Percentiles rank a stretch among this genome's conserved stretches.
Conservation (phyloP, 2,888 invertebrate genomes). For the Himalopsyche kuldschensis region DNA sequence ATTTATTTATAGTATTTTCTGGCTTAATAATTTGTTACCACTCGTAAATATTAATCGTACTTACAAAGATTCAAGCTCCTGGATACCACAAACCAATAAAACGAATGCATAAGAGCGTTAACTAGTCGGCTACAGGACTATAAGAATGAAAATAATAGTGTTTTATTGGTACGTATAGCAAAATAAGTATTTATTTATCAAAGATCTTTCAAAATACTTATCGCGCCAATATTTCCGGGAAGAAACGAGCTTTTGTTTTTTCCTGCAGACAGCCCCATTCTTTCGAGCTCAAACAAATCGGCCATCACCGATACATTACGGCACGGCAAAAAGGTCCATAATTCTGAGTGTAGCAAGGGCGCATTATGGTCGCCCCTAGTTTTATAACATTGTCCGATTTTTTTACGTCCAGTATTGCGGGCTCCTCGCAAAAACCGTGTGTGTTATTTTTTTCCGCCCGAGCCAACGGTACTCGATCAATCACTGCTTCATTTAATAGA, state of each 20-base stretch:
- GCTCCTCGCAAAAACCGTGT: constrained; percentile 18
- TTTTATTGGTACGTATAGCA: too few species aligned
- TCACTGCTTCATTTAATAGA: constrained; percentile 38
- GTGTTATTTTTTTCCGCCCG: constrained; percentile 19
- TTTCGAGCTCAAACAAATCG: not conserved
- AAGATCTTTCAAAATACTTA: not conserved
- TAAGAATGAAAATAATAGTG: too few species aligned
- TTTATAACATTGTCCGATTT: constrained; percentile 32
- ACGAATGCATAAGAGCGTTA: too few species aligned
- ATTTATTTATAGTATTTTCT: too few species aligned
- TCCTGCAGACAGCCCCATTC: not conserved
- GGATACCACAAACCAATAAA: too few species aligned
- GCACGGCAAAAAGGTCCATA: constrained; percentile 22
- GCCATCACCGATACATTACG: constrained; percentile 18
- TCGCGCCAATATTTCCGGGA: not conserved
- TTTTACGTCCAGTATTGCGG: constrained; percentile 5
- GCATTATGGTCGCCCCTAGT: constrained; percentile 28
- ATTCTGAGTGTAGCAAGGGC: constrained; percentile 2
- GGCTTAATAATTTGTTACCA: too few species aligned
- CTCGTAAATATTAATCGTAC: too few species aligned
- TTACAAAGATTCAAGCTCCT: too few species aligned
- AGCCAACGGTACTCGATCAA: constrained; percentile 33
- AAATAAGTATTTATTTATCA: too few species aligned
- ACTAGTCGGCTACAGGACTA: too few species aligned
- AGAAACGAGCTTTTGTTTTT: not conserved